Base-by-base conservation (phyloP, 2,797 vertebrate genomes). In the Microchirus variegatus region DNA sequence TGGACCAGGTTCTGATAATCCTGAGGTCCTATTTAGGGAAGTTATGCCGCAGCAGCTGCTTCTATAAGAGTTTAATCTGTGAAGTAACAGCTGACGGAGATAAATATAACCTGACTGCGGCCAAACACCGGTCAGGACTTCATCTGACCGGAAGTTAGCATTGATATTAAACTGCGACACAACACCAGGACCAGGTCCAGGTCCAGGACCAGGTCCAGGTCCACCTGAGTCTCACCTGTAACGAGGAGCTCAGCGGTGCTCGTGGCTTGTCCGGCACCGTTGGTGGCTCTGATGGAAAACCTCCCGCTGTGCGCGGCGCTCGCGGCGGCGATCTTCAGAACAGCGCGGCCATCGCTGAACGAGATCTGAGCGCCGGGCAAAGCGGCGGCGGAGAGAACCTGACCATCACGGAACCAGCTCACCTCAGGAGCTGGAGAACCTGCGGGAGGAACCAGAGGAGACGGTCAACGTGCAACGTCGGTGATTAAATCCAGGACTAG, bases 401-500 rank as follows among this genome's bases (percentile, higher is more conserved):
- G 97, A 92, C 97, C 97, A 97, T 99, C 96, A 93, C 95, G 94
- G 89, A 95, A 98, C 97, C 97, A 98, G 95, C 93, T 98, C 95
- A 98, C 96, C 92, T 99, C 97, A 89, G 97, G 97, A 97, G 96
- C 95, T 94, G 96, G 96, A 84, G 90, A 94, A 93, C 96, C 97
- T 98, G 59, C 2, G 63, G 35, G 1, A 1, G 22, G 22, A 61
- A 47, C 9, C 26, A 11, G 1, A 41, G 56, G 56, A 48, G n/a
- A 14, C 36, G 3, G 7, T 12, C 31, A 13, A 50, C n/a, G n/a
- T n/a, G n/a, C n/a, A 7, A 50, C 22, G 14, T 26, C 3, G 18
- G 5, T 48, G 15, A 18, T 46, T 16, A 31, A 8, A 31, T 31
- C 31, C 31, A 31, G 31, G 31, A 31, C 31, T n/a, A n/a, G n/a